These are phyloP conservation scores for Brachionus koreanus DNA, from an alignment of 1,140 invertebrate genomes.

Conservation along the genomic window DNA sequence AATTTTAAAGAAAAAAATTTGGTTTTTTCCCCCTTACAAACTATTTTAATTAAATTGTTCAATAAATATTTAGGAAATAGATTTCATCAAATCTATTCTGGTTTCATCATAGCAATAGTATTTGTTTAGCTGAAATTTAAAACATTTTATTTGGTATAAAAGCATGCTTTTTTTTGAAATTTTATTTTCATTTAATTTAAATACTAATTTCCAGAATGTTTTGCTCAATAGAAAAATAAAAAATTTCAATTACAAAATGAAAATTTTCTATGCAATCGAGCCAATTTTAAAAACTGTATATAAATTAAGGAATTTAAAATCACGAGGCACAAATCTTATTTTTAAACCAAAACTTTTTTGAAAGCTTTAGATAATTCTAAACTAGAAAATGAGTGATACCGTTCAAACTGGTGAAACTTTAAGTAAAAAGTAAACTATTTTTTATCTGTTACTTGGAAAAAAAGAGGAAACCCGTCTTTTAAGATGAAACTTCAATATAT, in stretches of 20 bases:
- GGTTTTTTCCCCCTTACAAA: too few species aligned
- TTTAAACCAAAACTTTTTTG: background rate
- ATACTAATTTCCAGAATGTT: background rate
- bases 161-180: background rate
- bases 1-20: too few species aligned
- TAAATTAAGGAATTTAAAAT: constrained; percentile 3
- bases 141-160: background rate
- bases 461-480: background rate
- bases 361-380: constrained; percentile 9
- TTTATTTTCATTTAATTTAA: background rate
- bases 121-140: too few species aligned
- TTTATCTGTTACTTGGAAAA: background rate
- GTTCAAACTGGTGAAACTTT: background rate
- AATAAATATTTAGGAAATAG: too few species aligned
- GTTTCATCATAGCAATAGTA: too few species aligned
- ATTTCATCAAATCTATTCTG: too few species aligned
- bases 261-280: background rate
- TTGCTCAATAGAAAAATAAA: background rate
- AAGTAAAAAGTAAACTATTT: constrained; percentile 5
- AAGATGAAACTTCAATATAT: background rate
- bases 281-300: background rate
- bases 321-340: background rate
- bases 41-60: too few species aligned
- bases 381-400: constrained; percentile 1
- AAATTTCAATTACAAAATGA: background rate